Conservation (phyloP, 2,797 vertebrate genomes). For the Crypturellus tataupa region DNA sequence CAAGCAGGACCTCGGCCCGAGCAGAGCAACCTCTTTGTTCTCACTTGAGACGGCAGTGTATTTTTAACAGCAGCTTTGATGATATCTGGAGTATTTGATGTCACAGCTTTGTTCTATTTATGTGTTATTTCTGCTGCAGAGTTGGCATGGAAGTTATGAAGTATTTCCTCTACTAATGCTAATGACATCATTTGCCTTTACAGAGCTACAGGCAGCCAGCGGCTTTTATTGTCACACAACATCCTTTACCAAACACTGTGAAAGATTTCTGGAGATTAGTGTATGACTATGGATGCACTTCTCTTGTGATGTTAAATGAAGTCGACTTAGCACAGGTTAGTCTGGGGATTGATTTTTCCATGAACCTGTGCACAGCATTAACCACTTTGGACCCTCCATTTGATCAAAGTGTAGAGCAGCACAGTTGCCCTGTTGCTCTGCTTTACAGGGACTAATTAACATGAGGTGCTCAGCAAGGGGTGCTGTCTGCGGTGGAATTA, state of each 20-base stretch:
- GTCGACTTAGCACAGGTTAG: conserved; percentile 95
- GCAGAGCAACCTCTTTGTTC: background rate
- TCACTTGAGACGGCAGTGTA: background rate
- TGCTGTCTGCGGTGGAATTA: background rate
- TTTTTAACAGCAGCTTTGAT: background rate
- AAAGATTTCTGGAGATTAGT: conserved; percentile 99
- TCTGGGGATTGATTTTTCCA: background rate
- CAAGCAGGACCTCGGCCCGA: background rate
- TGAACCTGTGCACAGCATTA: rapidly evolving
- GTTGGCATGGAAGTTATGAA: background rate
- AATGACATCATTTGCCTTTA: conserved; percentile 38
- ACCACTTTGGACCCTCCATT: background rate
- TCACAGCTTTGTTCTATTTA: background rate
- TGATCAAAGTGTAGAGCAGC: background rate
- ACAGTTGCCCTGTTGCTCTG: background rate
- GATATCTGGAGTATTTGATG: background rate
- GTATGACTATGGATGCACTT: conserved; percentile 98
- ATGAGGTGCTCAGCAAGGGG: background rate
- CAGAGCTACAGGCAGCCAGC: conserved; percentile 99
- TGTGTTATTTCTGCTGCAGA: background rate
- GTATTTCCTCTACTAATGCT: background rate
- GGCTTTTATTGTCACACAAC: conserved; percentile 98
- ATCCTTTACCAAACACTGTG: conserved; percentile 97
- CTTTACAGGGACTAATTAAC: background rate
- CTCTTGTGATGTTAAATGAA: conserved; percentile 98